Conservation (phyloP, 53 echinoderm and acorn worm genomes). For the Zoroaster sp. region DNA sequence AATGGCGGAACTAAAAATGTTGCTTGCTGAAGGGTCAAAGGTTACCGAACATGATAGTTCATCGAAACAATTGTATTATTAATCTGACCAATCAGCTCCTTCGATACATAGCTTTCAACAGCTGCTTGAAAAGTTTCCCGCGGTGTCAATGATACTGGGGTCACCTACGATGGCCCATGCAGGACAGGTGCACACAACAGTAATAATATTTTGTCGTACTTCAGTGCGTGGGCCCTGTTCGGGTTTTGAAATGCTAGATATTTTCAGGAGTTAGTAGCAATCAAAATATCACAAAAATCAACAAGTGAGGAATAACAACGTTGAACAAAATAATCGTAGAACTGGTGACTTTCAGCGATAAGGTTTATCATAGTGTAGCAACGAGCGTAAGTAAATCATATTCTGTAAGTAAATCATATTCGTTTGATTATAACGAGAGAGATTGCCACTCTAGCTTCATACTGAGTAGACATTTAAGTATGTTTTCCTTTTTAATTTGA, state of each 20-base stretch:
- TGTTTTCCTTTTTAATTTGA: too few species aligned
- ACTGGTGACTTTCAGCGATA: too few species aligned
- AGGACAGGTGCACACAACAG: slow-evolving; percentile 24
- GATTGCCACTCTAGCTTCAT: too few species aligned
- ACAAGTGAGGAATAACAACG: not conserved
- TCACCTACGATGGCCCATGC: slow-evolving; percentile 11
- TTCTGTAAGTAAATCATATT: too few species aligned
- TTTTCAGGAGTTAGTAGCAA: not conserved
- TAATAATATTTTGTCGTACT: not conserved
- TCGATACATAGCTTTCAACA: not conserved
- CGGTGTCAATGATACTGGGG: not conserved
- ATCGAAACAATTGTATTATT: slow-evolving; percentile 11
- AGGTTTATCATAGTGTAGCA: too few species aligned
- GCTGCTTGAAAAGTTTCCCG: slow-evolving; percentile 14
- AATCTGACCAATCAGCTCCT: slow-evolving; percentile 6
- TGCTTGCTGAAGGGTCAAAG: slow-evolving; percentile 6
- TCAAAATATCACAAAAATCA: not conserved
- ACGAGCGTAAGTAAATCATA: too few species aligned
- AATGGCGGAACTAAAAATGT: not conserved
- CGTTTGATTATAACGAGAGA: too few species aligned
- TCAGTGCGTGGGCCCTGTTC: not conserved
- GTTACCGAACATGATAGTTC: not conserved
- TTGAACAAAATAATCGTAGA: too few species aligned
- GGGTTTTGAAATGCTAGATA: not conserved
- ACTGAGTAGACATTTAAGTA: too few species aligned